Conservation (phyloP, 2,113 vertebrate species). For the Capreolus pygargus region DNA sequence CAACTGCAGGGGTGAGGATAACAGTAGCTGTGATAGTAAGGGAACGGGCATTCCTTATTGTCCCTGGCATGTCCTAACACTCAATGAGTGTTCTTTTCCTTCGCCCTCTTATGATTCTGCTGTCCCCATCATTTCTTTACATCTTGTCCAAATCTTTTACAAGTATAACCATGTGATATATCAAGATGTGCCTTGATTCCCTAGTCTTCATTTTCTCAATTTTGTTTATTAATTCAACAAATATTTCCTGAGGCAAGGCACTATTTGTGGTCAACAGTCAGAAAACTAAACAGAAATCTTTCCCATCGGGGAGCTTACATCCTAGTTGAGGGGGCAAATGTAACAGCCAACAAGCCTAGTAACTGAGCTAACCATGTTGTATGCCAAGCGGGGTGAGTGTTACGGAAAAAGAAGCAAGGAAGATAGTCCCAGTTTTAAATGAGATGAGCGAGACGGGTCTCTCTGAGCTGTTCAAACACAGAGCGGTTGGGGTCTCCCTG, state of each 20-base stretch:
- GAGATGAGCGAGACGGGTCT: not conserved
- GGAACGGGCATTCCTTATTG: not conserved
- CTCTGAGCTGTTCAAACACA: not conserved
- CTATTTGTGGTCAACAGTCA: not conserved
- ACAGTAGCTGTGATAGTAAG: not conserved
- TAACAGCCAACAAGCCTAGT: not conserved
- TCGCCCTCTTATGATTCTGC: not conserved
- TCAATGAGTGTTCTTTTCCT: not conserved
- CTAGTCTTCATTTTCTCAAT: not conserved
- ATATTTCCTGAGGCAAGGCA: not conserved
- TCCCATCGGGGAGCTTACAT: not conserved
- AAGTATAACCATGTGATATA: not conserved
- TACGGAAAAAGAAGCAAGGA: not conserved
- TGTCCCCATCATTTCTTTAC: not conserved
- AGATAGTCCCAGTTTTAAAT: not conserved
- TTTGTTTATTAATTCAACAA: conserved; percentile 29
- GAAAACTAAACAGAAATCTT: conserved; percentile 16
- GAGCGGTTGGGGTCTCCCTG: not conserved
- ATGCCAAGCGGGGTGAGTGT: not conserved
- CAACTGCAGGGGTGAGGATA: not conserved
- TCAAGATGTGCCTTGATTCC: not conserved
- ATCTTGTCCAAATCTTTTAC: not conserved
- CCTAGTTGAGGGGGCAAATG: not conserved
- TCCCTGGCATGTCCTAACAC: not conserved
- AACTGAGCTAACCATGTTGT: not conserved